Conservation (phyloP, 2,888 invertebrate species). For the Drosophila maculinotata region DNA sequence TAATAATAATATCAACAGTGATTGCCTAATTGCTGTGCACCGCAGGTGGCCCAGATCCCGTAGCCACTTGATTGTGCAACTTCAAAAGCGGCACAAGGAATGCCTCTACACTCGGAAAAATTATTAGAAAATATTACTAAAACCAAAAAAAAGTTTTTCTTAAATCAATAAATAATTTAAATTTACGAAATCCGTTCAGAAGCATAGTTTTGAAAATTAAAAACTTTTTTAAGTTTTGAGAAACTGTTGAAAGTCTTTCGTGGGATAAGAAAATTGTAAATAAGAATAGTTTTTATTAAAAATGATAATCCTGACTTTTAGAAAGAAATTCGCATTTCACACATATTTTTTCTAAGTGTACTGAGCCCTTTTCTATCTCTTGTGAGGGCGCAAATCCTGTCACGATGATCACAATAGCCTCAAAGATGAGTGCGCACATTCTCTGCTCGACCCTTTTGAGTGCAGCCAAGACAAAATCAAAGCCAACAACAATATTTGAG, state of each 20-base stretch:
- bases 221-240: too few species aligned
- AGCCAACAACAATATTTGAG: slow-evolving; percentile 53
- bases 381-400: slow-evolving; percentile 52
- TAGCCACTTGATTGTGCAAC: slow-evolving; percentile 73
- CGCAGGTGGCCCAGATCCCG: slow-evolving; percentile 74
- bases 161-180: too few species aligned
- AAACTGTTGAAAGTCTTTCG: too few species aligned
- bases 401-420: slow-evolving; percentile 47
- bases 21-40: slow-evolving; percentile 59
- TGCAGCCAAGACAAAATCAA: slow-evolving; percentile 18
- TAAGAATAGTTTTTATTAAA: too few species aligned
- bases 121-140: neutral
- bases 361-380: slow-evolving; percentile 30
- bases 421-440: slow-evolving; percentile 67
- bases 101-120: neutral
- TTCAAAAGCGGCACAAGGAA: slow-evolving; percentile 62
- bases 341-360: too few species aligned
- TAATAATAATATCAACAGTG: slow-evolving; percentile 36
- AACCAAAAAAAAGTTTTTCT: too few species aligned
- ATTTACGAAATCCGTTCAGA: too few species aligned
- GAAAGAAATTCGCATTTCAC: too few species aligned
- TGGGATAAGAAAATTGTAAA: too few species aligned
- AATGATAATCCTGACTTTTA: too few species aligned
- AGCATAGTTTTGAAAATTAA: too few species aligned
- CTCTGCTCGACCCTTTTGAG: slow-evolving; percentile 50